Base-by-base conservation (phyloP, 1,140 invertebrate species). In the Samia ricini region DNA sequence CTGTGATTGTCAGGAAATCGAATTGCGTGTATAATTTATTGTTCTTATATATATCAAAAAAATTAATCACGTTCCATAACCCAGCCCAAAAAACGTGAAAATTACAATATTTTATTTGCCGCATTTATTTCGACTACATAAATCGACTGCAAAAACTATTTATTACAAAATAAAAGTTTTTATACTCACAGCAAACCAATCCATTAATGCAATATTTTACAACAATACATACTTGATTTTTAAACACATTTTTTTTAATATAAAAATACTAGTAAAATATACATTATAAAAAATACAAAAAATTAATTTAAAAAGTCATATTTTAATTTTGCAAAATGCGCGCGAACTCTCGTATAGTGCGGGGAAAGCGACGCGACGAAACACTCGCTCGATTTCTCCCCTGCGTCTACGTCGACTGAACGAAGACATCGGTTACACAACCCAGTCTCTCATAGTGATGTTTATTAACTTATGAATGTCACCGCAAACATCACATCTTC, bases 371-470 rank as follows among this genome's bases (percentile, higher is more conserved):
- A n/a, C 61, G 79, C 71, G 71, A 54, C 19, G 21, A 56, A 24
- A 6, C 6, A 48, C 60, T 54, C 78, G 76, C 69, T 76, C 73
- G 81, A 81, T 82, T 84, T 82, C 81, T 74, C 81, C 68, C 67
- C 72, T 64, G 68, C 51, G 72, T 60, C 64, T 61, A 61, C 68
- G 69, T 70, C 72, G 69, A 84, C 76, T 77, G 78, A 75, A 70
- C n/a, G 61, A 51, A 65, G 56, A 62, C 70, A 60, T 61, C 66
- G 58, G 58, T 76, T 78, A 76, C 73, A 67, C 69, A 70, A 73
- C 64, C 65, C 57, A 56, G 56, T 60, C 63, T 66, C 68, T 24
- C 61, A 51, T 69, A 68, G 66, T 72, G 65, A 68, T 71, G 58
- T 52, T 67, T 42, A 51, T 24, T 59, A 23, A 52, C 51, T 21